Percentiles rank a stretch among this genome's conserved stretches.
These are phyloP conservation scores for Stigmatopora argus DNA, from an alignment of 2,113 vertebrate species.

Conservation along the genomic window DNA sequence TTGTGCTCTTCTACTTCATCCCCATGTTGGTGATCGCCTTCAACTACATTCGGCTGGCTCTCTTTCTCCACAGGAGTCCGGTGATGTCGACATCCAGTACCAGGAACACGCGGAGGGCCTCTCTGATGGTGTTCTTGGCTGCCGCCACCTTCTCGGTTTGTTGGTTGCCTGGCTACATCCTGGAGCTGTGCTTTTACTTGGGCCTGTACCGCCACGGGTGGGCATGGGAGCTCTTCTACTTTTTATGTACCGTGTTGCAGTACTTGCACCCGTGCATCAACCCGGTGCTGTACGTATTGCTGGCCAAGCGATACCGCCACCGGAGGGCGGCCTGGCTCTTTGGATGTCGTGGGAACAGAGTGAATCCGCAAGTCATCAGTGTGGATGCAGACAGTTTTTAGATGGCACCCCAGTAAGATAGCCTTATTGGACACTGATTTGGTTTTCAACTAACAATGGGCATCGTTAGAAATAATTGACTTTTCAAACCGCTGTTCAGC, in stretches of 20 bases:
- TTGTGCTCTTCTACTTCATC: conserved; percentile 69
- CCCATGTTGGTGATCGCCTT: conserved; percentile 68
- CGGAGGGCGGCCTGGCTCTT: conserved; percentile 53
- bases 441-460: neutral
- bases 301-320: conserved; percentile 60
- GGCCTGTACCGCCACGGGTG: conserved; percentile 57
- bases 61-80: conserved; percentile 69
- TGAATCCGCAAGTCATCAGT: conserved; percentile 52
- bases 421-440: neutral
- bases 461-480: neutral
- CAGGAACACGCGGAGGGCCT: conserved; percentile 66
- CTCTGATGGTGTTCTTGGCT: conserved; percentile 70
- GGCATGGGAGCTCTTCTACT: conserved; percentile 66
- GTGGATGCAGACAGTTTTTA: conserved; percentile 58
- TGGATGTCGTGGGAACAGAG: conserved; percentile 54
- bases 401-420: neutral
- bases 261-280: conserved; percentile 67
- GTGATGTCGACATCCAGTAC: conserved; percentile 64
- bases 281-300: conserved; percentile 63
- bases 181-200: conserved; percentile 69
- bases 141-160: conserved; percentile 67
- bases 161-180: conserved; percentile 70
- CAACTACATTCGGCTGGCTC: conserved; percentile 64
- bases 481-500: neutral
- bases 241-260: conserved; percentile 61